Percentiles rank a stretch among this genome's conserved stretches.
Evolutionary conservation across 2,888 invertebrate genomes (phyloP).

Genomic region (Lasioglossum pauxillum): DNA sequence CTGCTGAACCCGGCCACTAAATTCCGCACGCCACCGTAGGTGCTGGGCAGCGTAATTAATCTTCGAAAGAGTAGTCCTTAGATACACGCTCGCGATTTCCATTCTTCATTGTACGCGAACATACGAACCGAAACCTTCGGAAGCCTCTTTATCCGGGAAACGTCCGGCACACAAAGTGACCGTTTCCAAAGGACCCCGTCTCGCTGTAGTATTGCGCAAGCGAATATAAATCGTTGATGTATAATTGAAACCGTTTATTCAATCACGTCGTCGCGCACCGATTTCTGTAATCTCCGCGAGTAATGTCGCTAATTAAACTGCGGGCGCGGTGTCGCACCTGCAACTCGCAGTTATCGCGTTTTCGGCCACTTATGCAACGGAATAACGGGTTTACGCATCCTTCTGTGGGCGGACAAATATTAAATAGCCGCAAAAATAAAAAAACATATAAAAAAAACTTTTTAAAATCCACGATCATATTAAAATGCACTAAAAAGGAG

Average conservation of each 20-base stretch:
- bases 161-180: neutral
- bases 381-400: neutral
- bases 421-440: neutral
- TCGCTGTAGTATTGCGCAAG: neutral
- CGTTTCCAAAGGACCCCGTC: neutral
- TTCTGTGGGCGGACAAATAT: neutral
- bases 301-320: slow-evolving; percentile 5
- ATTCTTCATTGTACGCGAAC: neutral
- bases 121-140: neutral
- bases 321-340: slow-evolving; percentile 18
- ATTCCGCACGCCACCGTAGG: neutral
- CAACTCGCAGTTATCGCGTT: slow-evolving; percentile 1
- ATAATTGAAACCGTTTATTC: slow-evolving; percentile 4
- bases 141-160: neutral
- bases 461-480: no score
- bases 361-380: neutral
- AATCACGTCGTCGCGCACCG: neutral
- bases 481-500: no score
- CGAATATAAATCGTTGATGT: neutral
- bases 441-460: no score
- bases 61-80: neutral
- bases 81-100: neutral
- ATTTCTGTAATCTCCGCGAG: slow-evolving; percentile 20
- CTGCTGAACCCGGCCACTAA: neutral
- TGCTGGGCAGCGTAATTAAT: neutral